Evolutionary conservation across 53 echinoderm and acorn worm species (phyloP), one percentile per base, ranked within the genome.

Genomic region (Holothuria leucospilota): DNA sequence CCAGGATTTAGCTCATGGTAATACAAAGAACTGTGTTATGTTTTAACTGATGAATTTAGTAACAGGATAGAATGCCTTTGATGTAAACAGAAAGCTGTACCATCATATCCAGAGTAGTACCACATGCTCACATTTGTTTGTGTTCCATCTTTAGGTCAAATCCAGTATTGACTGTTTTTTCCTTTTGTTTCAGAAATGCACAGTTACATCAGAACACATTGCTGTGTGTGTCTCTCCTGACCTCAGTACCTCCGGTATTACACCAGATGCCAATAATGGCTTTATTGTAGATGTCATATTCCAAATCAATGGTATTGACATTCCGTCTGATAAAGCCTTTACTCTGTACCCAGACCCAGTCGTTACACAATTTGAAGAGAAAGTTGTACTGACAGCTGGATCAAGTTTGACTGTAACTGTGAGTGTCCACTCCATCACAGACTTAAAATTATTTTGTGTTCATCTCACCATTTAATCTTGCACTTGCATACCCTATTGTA

Each of bases 321-420:
- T 75, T 0, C 26, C 75, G 1, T 12, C 11, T 24, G 58, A 25
- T 20, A 60, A 40, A 30, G 59, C 53, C 23, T 82, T 94, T 29
- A 56, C 87, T n/a, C 81, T 90, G 82, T 94, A 92, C 66, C 86
- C 94, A 15, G 87, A 92, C 27, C 94, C 94, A 24, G 40, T 69
- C 46, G 64, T 94, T 8, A 29, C 85, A 5, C 29, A 46, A 6
- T 94, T 94, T 77, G 71, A 91, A 16, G 88, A 67, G 13, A 62
- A 24, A 8, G 16, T 51, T 13, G 52, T 26, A 41, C 27, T 24
- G 21, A 28, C 52, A n/a, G 21, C 49, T 38, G 75, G 75, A 23
- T 75, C 75, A 52, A 75, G 52, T 13, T 38, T 75, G 28, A 49
- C 52, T 16, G 28, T 75, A 24, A 75, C 49, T 51, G 75, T 75